These are phyloP conservation scores for Ryuthela nishihirai DNA, from an alignment of 2,888 invertebrate genomes.

Conservation along the genomic window DNA sequence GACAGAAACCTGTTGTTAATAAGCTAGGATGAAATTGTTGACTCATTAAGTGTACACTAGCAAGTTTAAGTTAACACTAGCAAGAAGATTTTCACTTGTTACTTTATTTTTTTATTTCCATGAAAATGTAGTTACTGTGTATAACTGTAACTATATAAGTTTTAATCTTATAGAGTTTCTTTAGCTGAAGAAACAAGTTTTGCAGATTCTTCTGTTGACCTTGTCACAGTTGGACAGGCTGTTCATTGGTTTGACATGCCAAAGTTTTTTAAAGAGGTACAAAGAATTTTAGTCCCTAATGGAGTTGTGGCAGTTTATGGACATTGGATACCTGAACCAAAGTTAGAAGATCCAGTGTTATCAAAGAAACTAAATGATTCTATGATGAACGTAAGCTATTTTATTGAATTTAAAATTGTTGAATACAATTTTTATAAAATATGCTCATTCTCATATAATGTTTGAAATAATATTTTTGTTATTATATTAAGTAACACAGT, in stretches of 20 bases:
- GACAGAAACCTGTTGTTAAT: no score
- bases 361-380: slow-evolving; percentile 4
- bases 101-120: neutral
- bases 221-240: slow-evolving; percentile 31
- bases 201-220: slow-evolving; percentile 12
- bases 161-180: slow-evolving; percentile 1
- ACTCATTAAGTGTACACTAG: no score
- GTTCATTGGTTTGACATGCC: slow-evolving; percentile 37
- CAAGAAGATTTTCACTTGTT: no score
- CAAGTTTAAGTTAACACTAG: no score
- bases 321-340: slow-evolving; percentile 34
- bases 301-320: slow-evolving; percentile 36
- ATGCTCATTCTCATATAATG: no score
- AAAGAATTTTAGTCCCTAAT: slow-evolving; percentile 20
- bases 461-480: no score
- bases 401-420: no score
- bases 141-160: neutral
- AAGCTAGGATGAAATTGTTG: no score
- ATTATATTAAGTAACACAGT: no score
- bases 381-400: slow-evolving; percentile 8
- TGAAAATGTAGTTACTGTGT: neutral
- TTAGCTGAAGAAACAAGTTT: slow-evolving; percentile 15
- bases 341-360: slow-evolving; percentile 3
- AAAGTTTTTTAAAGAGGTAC: slow-evolving; percentile 27
- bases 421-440: no score